Evolutionary conservation across 2,888 invertebrate genomes (phyloP), one percentile per base, ranked within the genome.

Genomic region (Autographa gamma): DNA sequence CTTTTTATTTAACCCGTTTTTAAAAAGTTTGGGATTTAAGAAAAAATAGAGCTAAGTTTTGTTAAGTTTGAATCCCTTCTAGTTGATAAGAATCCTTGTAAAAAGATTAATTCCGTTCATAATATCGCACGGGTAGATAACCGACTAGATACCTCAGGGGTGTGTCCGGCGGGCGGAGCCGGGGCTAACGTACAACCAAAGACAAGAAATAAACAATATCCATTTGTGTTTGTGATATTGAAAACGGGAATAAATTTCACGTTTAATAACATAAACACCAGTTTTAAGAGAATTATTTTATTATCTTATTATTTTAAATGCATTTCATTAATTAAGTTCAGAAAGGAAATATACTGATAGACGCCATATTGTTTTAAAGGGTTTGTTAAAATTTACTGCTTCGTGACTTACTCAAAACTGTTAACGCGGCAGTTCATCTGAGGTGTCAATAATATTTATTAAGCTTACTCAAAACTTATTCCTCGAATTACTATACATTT

Each of bases 111-210:
- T 86, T 87, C 80, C 86, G 87, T 86, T 89, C 87, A 88, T 89
- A 90, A 89, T 88, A 91, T 92, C 89, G 86, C 87, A 88, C 84
- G 71, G 81, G 76, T 74, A 88, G 91, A 93, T 92, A 90, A 83
- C 84, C 79, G 83, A 80, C 81, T 80, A 86, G 91, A 93, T 91
- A 89, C 66, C 61, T 60, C 80, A 86, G 89, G 79, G 95, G 95
- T 88, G 95, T 93, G 93, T 86, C 91, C 73, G 66, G 63, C 85
- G 85, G 94, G 95, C 93, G 94, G 93, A 86, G 90, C 77, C 87
- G 84, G 77, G 86, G 79, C 86, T 84, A 86, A 84, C 88, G 85
- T 87, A 88, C 83, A 88, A 83, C 86, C 81, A 84, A 84, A 89
- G 81, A 88, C 87, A 86, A 88, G 86, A 86, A 90, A 92, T 90